phyloP scores from a whole-genome alignment of 2,113 vertebrate species.

The Athene cunicularia region DNA sequence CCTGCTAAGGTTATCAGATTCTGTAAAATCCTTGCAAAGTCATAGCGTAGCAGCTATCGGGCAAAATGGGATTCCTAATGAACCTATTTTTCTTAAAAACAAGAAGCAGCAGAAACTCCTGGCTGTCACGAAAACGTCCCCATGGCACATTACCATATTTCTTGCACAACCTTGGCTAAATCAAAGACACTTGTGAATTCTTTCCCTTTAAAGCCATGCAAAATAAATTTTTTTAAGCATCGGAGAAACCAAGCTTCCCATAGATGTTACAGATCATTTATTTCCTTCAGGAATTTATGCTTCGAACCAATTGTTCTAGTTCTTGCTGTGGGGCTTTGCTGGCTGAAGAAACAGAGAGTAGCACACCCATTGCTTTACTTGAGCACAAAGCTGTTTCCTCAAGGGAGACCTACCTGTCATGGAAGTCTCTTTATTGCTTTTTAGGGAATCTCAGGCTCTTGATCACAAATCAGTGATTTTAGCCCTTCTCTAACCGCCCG shows the following conservation, averaged over 20 bases:
- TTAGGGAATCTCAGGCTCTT: not conserved
- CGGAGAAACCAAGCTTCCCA: not conserved
- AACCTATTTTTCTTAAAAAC: not conserved
- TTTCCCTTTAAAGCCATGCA: not conserved
- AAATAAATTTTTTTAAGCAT: not conserved
- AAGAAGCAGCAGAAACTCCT: not conserved
- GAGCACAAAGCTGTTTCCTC: not conserved
- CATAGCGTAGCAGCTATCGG: not conserved
- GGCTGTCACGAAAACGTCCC: not conserved
- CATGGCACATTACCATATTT: not conserved
- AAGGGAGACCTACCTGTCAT: fast-evolving
- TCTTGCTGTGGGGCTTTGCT: not conserved
- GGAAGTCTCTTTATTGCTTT: not conserved
- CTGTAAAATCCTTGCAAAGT: not conserved
- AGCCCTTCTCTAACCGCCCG: not conserved
- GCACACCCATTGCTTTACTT: not conserved
- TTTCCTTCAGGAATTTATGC: not conserved
- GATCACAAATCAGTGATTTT: not conserved
- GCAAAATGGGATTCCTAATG: not conserved
- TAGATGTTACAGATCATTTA: not conserved
- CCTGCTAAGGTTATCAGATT: not conserved
- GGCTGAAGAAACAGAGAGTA: not conserved
- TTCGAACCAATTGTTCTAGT: not conserved
- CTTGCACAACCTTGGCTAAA: not conserved
- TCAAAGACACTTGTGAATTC: not conserved